These are phyloP conservation scores for Buathra laborator DNA, from an alignment of 2,888 invertebrate genomes.

Conservation along the genomic window DNA sequence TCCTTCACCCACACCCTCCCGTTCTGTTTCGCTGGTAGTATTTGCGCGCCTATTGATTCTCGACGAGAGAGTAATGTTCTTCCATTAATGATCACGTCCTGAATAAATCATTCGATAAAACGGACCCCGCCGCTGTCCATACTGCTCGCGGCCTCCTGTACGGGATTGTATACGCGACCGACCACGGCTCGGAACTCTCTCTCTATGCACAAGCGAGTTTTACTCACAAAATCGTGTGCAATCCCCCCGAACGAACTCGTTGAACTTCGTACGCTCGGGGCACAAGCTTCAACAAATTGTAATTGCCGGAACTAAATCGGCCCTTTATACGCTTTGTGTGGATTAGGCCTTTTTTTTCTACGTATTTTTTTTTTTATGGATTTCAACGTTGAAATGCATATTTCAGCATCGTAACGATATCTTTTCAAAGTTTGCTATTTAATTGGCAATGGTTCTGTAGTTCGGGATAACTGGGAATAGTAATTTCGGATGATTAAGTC, in stretches of 20 bases:
- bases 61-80: conserved; percentile 82
- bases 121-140: conserved; percentile 76
- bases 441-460: too few relatives aligned
- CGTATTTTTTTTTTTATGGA: too few relatives aligned
- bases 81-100: conserved; percentile 83
- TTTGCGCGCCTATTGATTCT: conserved; percentile 81
- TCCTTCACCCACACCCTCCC: conserved; percentile 41
- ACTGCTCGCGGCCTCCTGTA: conserved; percentile 19
- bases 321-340: conserved; percentile 1
- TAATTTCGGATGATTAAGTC: too few relatives aligned
- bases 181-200: conserved; percentile 4
- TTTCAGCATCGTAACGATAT: too few relatives aligned
- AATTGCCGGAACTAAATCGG: conserved; percentile 53
- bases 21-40: conserved; percentile 24
- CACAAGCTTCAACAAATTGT: conserved; percentile 75
- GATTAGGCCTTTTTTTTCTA: too few relatives aligned
- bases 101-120: conserved; percentile 84
- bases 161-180: conserved; percentile 32
- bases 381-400: too few relatives aligned
- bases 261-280: too few relatives aligned
- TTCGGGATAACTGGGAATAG: too few relatives aligned
- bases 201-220: conserved; percentile 50
- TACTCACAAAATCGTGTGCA: conserved; percentile 72
- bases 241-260: conserved; percentile 46
- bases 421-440: too few relatives aligned